Evolutionary conservation across 2,113 vertebrate species (phyloP), one percentile per base, ranked within the genome.

Genomic region (Pseudorectes ferrugineus): DNA sequence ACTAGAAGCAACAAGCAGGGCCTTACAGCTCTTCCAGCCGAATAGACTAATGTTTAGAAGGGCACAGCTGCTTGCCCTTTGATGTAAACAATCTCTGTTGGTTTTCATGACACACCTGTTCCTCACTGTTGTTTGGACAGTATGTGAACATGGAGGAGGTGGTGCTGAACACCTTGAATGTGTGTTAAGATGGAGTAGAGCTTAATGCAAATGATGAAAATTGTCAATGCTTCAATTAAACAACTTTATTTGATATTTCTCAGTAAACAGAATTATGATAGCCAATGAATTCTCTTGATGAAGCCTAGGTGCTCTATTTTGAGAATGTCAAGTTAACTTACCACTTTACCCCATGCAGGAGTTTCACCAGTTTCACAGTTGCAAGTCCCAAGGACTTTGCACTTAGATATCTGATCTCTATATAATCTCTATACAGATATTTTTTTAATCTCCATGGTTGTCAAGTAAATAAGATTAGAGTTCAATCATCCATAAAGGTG

Each of bases 401-500:
- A 67, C 9, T 19, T 71, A 38, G 22, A 49, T 52, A 33, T 58
- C 42, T 74, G 13, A 61, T 81, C 5, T 61, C 5, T 57, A 5
- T 10, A 46, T 38, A 59, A 81, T 35, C 23, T 76, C 25, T 68
- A 2, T 28, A 45, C 9, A 23, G 45, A 29, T 59, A 2, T 72
- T 48, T n/a, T 62, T 61, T 77, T 21, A 43, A 87, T 93, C 28
- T 78, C 25, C 20, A 22, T 40, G 31, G 31, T 51, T 52, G 6
- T 55, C 31, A 93, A 52, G n/a, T 87, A 81, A 76, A 92, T 38
- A 55, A 68, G 36, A 24, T 77, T 79, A 46, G 31, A 77, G 24
- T 35, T 61, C 59, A 87, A 65, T 84, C 24, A 68, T 38, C 73
- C 6, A 29, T 77, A 89, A 85, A 70, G 6, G 10, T 18, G 4